These are phyloP conservation scores for Thelaira solivaga DNA, from an alignment of 2,888 invertebrate genomes.

Conservation along the genomic window DNA sequence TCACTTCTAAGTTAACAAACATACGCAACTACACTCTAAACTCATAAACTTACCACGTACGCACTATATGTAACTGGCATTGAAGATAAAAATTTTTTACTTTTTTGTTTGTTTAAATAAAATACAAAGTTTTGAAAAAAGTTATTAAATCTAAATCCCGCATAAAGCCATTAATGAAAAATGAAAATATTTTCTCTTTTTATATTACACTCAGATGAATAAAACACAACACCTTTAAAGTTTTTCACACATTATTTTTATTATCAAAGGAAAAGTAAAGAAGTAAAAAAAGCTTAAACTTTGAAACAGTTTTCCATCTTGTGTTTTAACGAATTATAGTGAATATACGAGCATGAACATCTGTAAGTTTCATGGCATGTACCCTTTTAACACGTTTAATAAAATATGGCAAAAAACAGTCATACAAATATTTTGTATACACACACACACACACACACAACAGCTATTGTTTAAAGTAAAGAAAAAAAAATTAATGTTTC, in stretches of 20 bases:
- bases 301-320: slow-evolving; percentile 1
- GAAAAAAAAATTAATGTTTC: slow-evolving; percentile 27
- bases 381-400: too few species aligned
- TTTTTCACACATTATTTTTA: too few species aligned
- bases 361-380: slow-evolving; percentile 21
- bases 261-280: too few species aligned
- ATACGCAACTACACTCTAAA: too few species aligned
- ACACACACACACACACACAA: too few species aligned
- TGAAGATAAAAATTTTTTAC: slow-evolving; percentile 5
- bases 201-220: not conserved
- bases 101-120: not conserved
- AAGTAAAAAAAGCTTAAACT: too few species aligned
- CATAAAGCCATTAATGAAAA: slow-evolving; percentile 30
- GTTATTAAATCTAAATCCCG: slow-evolving; percentile 51
- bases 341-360: not conserved
- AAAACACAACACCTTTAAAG: slow-evolving; percentile 21
- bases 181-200: not conserved
- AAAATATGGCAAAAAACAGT: too few species aligned
- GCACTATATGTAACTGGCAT: slow-evolving; percentile 5
- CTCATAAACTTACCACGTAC: too few species aligned
- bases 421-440: too few species aligned
- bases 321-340: slow-evolving; percentile 10
- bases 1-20: too few species aligned
- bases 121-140: slow-evolving; percentile 24
- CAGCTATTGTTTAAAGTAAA: slow-evolving; percentile 19